Evolutionary conservation across 1,140 invertebrate species (phyloP).

Genomic region (Meloidogyne exigua): DNA sequence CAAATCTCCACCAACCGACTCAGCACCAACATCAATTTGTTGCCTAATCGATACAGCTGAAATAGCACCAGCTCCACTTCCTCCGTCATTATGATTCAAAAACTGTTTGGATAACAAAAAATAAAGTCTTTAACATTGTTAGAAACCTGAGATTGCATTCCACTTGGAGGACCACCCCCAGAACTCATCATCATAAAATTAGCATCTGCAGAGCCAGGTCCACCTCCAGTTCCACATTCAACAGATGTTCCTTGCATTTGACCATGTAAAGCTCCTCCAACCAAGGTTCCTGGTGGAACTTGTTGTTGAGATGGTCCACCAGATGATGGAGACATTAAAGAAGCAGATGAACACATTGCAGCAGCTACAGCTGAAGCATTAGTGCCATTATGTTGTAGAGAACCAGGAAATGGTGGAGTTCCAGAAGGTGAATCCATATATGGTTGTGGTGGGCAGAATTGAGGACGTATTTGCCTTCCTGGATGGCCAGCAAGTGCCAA

Average conservation of each 20-base stretch:
- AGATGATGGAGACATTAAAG: slow-evolving; percentile 34
- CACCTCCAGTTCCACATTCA: not conserved
- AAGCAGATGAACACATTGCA: slow-evolving; percentile 29
- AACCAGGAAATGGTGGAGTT: slow-evolving; percentile 32
- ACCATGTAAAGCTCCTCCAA: not conserved
- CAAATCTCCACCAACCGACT: not conserved
- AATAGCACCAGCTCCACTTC: not conserved
- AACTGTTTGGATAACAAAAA: not conserved
- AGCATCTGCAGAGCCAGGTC: not conserved
- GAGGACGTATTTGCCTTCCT: slow-evolving; percentile 4
- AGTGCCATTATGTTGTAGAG: slow-evolving; percentile 8
- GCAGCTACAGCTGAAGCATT: slow-evolving; percentile 15
- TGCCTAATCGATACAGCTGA: not conserved
- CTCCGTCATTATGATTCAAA: slow-evolving; percentile 4
- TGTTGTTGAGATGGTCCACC: not conserved
- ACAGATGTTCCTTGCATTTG: not conserved
- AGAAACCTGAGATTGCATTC: not conserved
- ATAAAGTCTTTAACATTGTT: not conserved
- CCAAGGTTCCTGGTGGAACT: not conserved
- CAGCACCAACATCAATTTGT: not conserved
- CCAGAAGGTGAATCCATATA: slow-evolving; percentile 38
- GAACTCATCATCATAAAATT: not conserved
- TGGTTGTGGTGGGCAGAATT: slow-evolving; percentile 18
- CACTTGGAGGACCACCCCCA: not conserved
- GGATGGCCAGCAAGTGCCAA: not conserved